Conservation (phyloP, 2,888 invertebrate genomes). For the Hemicrepidius hirtus region DNA sequence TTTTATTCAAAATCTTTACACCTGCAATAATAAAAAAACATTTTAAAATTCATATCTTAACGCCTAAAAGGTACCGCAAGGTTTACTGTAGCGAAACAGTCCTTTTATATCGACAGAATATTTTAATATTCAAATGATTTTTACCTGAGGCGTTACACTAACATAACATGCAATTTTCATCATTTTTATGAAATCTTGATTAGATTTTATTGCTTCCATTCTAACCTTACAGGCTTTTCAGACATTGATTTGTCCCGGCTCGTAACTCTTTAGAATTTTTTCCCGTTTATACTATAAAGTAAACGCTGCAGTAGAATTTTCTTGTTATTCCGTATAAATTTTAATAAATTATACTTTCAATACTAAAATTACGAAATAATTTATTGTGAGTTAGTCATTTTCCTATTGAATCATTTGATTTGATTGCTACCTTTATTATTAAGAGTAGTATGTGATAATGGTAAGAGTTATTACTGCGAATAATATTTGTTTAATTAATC, state of each 20-base stretch:
- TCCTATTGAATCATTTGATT: neutral
- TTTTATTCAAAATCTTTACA: too few species aligned
- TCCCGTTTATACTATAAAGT: neutral
- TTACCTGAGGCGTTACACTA: constrained; percentile 33
- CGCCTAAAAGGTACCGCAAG: constrained; percentile 26
- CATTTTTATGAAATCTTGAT: constrained; percentile 38
- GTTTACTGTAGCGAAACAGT: constrained; percentile 28
- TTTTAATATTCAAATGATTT: constrained; percentile 42
- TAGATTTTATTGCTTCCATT: constrained; percentile 36
- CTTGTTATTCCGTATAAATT: constrained; percentile 16
- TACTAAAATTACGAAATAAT: constrained; percentile 6
- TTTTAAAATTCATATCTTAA: constrained; percentile 24
- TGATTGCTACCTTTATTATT: neutral
- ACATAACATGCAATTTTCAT: constrained; percentile 43
- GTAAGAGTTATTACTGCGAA: too few species aligned
- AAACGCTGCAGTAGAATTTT: neutral
- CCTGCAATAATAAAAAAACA: too few species aligned
- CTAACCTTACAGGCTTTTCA: constrained; percentile 30
- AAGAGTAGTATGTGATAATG: constrained; percentile 6
- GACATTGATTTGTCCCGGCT: constrained; percentile 1
- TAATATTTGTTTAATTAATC: too few species aligned
- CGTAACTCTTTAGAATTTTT: neutral
- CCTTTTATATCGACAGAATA: constrained; percentile 39
- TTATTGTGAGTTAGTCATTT: neutral
- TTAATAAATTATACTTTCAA: neutral